Conservation (phyloP, 2,888 invertebrate species). For the Agonum fuliginosum region DNA sequence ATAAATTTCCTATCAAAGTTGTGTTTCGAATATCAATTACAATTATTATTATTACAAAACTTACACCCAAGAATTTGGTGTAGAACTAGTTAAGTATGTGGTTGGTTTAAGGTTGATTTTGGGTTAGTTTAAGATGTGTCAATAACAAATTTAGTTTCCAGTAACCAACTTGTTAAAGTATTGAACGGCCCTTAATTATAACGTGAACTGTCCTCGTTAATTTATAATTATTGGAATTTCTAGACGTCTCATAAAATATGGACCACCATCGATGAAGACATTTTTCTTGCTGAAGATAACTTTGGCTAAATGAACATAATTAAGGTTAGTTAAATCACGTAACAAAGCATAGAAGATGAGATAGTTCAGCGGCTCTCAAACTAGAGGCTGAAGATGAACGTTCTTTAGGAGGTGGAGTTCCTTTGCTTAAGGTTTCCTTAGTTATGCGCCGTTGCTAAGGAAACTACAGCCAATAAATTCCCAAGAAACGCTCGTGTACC, state of each 20-base stretch:
- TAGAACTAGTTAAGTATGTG: neutral
- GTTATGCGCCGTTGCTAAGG: too few relatives aligned
- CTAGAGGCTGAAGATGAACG: too few relatives aligned
- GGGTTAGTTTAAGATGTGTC: neutral
- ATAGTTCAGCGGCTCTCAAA: neutral
- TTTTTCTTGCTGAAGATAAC: neutral
- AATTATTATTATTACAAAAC: too few relatives aligned
- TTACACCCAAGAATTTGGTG: too few relatives aligned
- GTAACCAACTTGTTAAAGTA: neutral
- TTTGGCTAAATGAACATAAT: neutral
- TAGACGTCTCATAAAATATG: constrained; percentile 20
- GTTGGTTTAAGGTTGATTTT: neutral
- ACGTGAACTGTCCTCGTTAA: constrained; percentile 20
- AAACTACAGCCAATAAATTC: too few relatives aligned
- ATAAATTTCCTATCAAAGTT: too few relatives aligned
- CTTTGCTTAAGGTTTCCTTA: too few relatives aligned
- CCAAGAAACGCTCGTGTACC: too few relatives aligned
- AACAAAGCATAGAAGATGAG: constrained; percentile 8
- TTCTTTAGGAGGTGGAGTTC: too few relatives aligned
- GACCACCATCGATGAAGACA: neutral
- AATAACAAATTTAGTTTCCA: constrained; percentile 13
- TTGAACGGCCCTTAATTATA: constrained; percentile 11
- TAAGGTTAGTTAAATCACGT: constrained; percentile 8
- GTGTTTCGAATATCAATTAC: too few relatives aligned
- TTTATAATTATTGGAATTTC: constrained; percentile 17